Evolutionary conservation across 2,888 invertebrate species (phyloP), one percentile per base, ranked within the genome.

Genomic region (Ormyrus thymus): DNA sequence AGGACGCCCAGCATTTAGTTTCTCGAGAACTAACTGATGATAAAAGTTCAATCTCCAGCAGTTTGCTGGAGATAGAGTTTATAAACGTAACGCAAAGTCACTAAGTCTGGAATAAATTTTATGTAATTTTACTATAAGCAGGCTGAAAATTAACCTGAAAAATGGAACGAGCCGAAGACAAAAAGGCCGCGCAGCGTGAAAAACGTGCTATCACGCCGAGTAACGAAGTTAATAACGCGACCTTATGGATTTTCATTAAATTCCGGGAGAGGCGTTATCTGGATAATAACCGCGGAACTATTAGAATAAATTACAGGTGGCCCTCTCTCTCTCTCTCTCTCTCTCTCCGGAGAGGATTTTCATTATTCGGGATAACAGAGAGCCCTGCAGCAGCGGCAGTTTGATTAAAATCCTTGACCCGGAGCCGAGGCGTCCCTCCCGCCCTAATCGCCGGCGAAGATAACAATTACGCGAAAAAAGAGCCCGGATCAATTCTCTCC

Each of bases 341-440:
- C 29, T 29, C 29, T 29, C 29, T 4, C 29, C 29, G 29, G 29
- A 56, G 45, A 6, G 58, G 15, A 11, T 69, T 56, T 48, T 58
- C 69, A 69, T 69, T 69, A 69, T 48, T 69, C 15, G 69, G 29
- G 29, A 48, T 48, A 69, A 65, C 29, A 43, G 46, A 48, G 51
- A 69, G 58, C 45, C 8, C 45, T 43, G 11, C 11, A 6, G 53
- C 29, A 4, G 29, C 29, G 29, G 48, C 64, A n/a, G 65, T 74
- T 50, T 74, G 73, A 74, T 74, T 74, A 74, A 74, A 74, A 74
- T 74, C 65, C 73, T 74, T 74, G 65, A 74, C 56, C 73, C 56
- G 64, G 15, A 29, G 48, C 5, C 58, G 46, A 64, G 15, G 46
- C 29, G 11, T 72, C 13, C 11, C 45, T 59, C 65, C 11, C n/a